phyloP scores from a whole-genome alignment of 2,888 invertebrate species.

The Lamellibrachia satsuma region DNA sequence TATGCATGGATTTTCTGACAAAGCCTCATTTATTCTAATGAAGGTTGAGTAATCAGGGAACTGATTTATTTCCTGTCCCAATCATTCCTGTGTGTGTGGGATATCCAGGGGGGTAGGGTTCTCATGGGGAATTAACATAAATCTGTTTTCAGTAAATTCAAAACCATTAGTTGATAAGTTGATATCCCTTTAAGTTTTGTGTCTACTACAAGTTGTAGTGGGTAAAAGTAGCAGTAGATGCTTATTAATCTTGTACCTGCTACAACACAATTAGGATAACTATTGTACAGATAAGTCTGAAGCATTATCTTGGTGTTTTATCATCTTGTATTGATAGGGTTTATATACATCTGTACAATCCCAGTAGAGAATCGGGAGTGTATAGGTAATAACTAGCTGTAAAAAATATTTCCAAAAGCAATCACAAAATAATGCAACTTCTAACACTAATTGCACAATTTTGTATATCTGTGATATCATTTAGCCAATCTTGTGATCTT shows the following conservation, averaged over 20 bases:
- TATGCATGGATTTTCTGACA: not conserved
- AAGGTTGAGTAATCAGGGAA: not conserved
- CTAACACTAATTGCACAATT: not conserved
- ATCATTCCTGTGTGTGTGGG: not conserved
- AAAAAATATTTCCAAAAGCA: not conserved
- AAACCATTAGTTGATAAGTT: not conserved
- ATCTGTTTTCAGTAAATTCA: not conserved
- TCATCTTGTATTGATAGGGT: no score
- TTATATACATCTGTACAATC: no score
- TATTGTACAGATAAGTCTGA: not conserved
- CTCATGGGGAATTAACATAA: not conserved
- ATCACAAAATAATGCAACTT: not conserved
- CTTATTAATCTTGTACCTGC: not conserved
- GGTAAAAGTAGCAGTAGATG: not conserved
- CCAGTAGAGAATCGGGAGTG: not conserved
- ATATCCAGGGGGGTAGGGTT: not conserved
- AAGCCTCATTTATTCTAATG: not conserved
- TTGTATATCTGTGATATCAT: not conserved
- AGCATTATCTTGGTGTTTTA: not conserved
- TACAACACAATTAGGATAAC: not conserved
- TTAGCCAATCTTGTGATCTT: no score
- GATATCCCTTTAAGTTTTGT: not conserved
- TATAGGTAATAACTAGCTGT: not conserved
- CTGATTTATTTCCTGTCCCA: not conserved
- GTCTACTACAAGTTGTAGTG: not conserved